A percentile compares a stretch with the other conserved stretches of the same genome.
Conservation (phyloP, 2,797 vertebrate genomes). For the Mionectes olivaceus region DNA sequence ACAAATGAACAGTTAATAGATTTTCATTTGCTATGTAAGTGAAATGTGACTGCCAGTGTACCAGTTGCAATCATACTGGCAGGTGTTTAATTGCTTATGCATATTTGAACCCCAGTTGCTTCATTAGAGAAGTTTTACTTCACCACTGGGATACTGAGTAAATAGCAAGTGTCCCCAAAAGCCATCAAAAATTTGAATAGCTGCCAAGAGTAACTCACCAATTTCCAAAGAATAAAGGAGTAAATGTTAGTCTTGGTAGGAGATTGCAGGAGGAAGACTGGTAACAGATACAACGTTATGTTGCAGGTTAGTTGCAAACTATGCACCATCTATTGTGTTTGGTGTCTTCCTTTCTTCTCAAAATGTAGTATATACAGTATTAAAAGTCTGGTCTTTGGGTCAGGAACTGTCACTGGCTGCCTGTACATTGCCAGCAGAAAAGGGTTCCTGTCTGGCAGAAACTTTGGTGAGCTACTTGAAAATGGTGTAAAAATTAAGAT, state of each 20-base stretch:
- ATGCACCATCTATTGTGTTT: not conserved
- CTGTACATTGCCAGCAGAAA: not conserved
- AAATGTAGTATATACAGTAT: not conserved
- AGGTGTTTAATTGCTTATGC: conserved; percentile 3
- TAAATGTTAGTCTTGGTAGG: not conserved
- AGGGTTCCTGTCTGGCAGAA: not conserved
- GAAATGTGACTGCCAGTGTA: not conserved
- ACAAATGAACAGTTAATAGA: conserved; percentile 11
- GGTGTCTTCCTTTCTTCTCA: not conserved
- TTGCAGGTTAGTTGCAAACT: not conserved
- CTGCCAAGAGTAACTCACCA: conserved; percentile 24
- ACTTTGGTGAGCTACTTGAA: not conserved
- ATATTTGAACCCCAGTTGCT: not conserved
- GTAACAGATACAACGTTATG: not conserved
- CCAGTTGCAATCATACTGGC: not conserved
- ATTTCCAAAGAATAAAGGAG: conserved; percentile 28
- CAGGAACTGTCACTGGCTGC: not conserved
- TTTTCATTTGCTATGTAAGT: not conserved
- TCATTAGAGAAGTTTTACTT: conserved; percentile 16
- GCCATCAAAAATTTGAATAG: not conserved
- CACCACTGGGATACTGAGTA: not conserved
- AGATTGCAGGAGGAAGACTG: not conserved
- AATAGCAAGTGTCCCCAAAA: conserved; percentile 27
- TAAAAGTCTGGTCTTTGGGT: not conserved
- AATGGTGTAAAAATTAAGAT: not conserved